Base-by-base conservation (phyloP, 92 coral and sea anemone species). In the Palythoa heliodiscus region DNA sequence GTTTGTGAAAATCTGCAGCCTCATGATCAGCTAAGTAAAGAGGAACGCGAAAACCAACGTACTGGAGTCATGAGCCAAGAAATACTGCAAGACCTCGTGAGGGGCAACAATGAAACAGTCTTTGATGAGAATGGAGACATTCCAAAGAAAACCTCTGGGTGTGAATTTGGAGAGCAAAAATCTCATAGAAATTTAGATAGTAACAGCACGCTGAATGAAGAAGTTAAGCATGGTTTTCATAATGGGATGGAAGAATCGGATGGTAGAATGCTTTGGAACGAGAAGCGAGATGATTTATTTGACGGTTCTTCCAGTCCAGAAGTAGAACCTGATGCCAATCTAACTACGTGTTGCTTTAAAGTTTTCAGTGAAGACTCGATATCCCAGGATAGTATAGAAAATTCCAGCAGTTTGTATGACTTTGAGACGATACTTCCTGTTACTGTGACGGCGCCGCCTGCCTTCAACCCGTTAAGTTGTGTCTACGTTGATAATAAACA, bases 311-410 rank as follows among this genome's bases (percentile, higher is more conserved):
- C 70, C 39, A 78, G 72, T 22, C 13, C 22, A 63, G 71, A 78
- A 6, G 73, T 19, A 3, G 83, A 78, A 77, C 52, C 66, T 14
- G 55, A 20, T 16, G 37, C 19, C 43, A 16, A 22, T 78, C 13
- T 78, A 20, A 78, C 83, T 39, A 80, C 84, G 1, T 66, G 84
- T 68, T 63, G 84, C 74, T 52, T 52, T 68, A 66, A 25, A 48
- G 40, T 80, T 52, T 80, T 80, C 40, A 80, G 55, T 66, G 61
- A 48, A 66, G 84, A 66, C 29, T 20, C 40, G 16, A 23, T 53
- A 23, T 2, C 23, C 38, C 43, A 54, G 12, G 48, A 63, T 19
- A 47, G 63, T 68, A 20, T 80, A 7, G 84, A 80, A 53, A 73
- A 80, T 11, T 3, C 40, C 13, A 43, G 74, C 73, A 7, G 22